These are phyloP conservation scores for Paracanthobrama guichenoti DNA, from an alignment of 2,113 vertebrate genomes.

Conservation along the genomic window DNA sequence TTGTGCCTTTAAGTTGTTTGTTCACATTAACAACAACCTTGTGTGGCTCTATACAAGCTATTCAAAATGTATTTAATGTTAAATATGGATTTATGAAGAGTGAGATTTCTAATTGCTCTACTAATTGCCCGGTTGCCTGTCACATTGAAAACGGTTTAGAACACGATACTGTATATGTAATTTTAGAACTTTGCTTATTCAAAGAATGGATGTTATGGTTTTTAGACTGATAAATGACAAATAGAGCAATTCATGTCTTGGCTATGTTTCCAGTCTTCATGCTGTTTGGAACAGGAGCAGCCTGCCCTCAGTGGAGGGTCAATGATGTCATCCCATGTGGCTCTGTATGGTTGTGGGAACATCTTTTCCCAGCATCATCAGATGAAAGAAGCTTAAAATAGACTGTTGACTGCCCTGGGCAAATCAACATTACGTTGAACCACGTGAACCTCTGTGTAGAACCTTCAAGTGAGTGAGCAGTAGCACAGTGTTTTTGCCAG, in stretches of 20 bases:
- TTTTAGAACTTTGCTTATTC: not conserved
- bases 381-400: slow-evolving; percentile 61
- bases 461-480: not conserved
- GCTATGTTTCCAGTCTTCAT: not conserved
- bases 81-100: not conserved
- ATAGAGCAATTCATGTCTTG: not conserved
- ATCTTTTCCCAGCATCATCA: slow-evolving; percentile 60
- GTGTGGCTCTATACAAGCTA: not conserved
- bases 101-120: not conserved
- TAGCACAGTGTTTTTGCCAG: not conserved
- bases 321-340: slow-evolving; percentile 42
- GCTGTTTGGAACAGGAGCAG: slow-evolving; percentile 8
- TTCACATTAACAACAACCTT: not conserved
- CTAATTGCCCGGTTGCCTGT: too few species aligned
- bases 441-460: not conserved
- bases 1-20: not conserved
- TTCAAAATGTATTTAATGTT: not conserved
- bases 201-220: not conserved
- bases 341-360: slow-evolving; percentile 63
- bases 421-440: slow-evolving; percentile 9
- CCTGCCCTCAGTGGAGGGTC: slow-evolving; percentile 19
- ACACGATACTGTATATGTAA: not conserved
- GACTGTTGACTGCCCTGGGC: slow-evolving; percentile 53
- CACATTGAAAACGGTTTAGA: too few species aligned
- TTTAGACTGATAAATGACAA: not conserved